Base-by-base conservation (phyloP, 2,113 vertebrate species). In the Eclectus roratus region DNA sequence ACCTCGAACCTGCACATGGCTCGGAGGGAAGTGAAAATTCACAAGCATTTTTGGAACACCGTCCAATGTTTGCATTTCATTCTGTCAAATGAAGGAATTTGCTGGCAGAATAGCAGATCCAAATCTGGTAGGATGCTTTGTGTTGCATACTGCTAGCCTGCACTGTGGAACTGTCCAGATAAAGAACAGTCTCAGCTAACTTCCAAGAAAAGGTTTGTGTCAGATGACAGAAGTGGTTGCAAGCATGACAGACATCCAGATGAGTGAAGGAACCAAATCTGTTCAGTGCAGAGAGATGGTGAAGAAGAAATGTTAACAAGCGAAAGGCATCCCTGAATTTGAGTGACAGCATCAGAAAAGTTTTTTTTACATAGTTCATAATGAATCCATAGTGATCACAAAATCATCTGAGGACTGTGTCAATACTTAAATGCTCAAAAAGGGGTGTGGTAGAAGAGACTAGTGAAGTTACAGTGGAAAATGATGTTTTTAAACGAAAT, bases 391-490 rank as follows among this genome's bases (percentile, higher is more conserved):
- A 82, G 33, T 8, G 8, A 18, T 35, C 12, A 66, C 9, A 84
- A 33, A 79, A 74, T 25, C 25, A 44, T 35, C 23, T 46, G 43
- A 60, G 39, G 25, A 47, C 10, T 50, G 19, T 58, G 35, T 53
- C 21, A 87, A 21, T 35, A 61, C 8, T 44, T 35, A 35, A 77
- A 52, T 19, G 84, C 44, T 52, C 27, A 70, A 41, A 83, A 47
- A 3, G 52, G 19, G 8, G 6, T 0, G 0, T 82, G 18, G 27
- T 63, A 41, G 70, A 89, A 37, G 10, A 80, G 4, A 71, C 64
- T 7, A 19, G 10, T 46, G 35, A 80, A 27, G 8, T 65, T 89
- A 69, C 1, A 0, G 13, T 27, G 18, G 37, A 70, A 93, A 89
- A 65, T 8, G 39, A 80, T 73, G 10, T 7, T 83, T 88, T 65